Percentiles rank a stretch among this genome's conserved stretches.
phyloP scores from a whole-genome alignment of 2,888 invertebrate genomes.

The Brachylomia viminalis region DNA sequence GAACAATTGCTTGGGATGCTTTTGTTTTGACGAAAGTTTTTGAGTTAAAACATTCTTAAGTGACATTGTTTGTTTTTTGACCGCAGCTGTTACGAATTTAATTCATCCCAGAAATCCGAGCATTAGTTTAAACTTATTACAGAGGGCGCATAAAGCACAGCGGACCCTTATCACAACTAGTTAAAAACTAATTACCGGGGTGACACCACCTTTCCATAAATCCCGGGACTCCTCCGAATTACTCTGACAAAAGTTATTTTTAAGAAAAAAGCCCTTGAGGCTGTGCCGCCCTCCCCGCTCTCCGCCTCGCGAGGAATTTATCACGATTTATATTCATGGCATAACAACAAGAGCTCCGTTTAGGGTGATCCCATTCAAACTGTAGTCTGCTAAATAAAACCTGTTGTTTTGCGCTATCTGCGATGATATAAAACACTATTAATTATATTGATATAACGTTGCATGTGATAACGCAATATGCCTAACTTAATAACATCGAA shows the following conservation, averaged over 20 bases:
- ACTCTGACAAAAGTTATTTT: constrained; percentile 91
- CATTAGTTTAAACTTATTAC: constrained; percentile 85
- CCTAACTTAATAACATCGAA: constrained; percentile 26
- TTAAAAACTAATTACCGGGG: constrained; percentile 91
- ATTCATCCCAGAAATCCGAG: constrained; percentile 72
- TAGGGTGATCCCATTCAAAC: constrained; percentile 87
- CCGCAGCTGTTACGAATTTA: constrained; percentile 70
- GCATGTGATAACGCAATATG: constrained; percentile 43
- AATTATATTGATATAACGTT: constrained; percentile 46
- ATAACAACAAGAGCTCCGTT: constrained; percentile 89
- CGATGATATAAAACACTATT: constrained; percentile 49
- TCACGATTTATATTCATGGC: constrained; percentile 92
- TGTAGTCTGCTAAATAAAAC: constrained; percentile 84
- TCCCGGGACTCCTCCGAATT: constrained; percentile 88
- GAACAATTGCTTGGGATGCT: constrained; percentile 77
- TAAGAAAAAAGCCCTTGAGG: constrained; percentile 90
- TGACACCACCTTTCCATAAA: constrained; percentile 90
- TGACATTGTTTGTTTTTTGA: constrained; percentile 65
- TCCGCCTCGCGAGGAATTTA: constrained; percentile 88
- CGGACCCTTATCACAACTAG: constrained; percentile 90
- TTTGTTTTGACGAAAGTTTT: constrained; percentile 79
- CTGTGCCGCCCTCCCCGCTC: constrained; percentile 75
- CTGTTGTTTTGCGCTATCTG: constrained; percentile 71
- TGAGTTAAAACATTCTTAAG: constrained; percentile 53
- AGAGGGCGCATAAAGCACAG: constrained; percentile 84